Base-by-base conservation (phyloP, 2,888 invertebrate species). In the Dinocampus coccinellae region DNA sequence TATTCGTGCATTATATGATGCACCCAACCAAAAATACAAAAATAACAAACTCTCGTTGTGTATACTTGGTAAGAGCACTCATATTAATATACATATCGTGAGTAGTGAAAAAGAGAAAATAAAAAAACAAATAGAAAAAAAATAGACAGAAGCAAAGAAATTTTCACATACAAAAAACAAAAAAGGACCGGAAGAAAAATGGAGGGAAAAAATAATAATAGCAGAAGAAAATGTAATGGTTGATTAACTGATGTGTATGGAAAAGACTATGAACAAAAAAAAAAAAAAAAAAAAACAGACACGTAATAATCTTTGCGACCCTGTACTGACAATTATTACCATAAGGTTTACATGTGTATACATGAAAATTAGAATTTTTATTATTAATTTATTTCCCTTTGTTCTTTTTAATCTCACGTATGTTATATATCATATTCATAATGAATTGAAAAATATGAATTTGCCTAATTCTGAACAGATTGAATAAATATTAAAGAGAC, bases 1-100 rank as follows among this genome's bases (percentile, higher is more conserved):
- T 67, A 69, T 72, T 77, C 16, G 47, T 47, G 69, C 73, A 77
- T 75, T 76, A 74, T 78, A n/a, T n/a, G n/a, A n/a, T n/a, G n/a
- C n/a, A n/a, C n/a, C n/a, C n/a, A n/a, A n/a, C 62, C 75, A 76
- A 79, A 79, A 76, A 77, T 74, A 76, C 75, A 76, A 72, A 76
- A 78, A 75, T 77, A 78, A 76, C 79, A 78, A 79, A 78, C 74
- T 77, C 69, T 68, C 20, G 61, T 67, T 62, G 3, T 29, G 62
- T 36, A 61, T 26, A 69, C 16, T 4, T 47, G 16, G 47, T 47
- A 47, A 47, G 47, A 60, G 29, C 57, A 55, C 34, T 63, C 69
- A 62, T 69, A 71, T 33, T 65, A 69, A 72, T 62, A 72, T 64
- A 68, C 33, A 52, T 22, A 33, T 36, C 22, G 53, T 11, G 6